A percentile compares a stretch with the other conserved stretches of the same genome.
These are phyloP conservation scores for zebrafish (Danio rerio) DNA, from an alignment of 2,113 vertebrate genomes.

Conservation along the genomic window GRCz12tu NC_133194.1:48515001-48515500, in stretches of 20 bases:
- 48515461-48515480: background rate
- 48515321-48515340: background rate
- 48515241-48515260: background rate
- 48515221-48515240: background rate
- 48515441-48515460: background rate
- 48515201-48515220: too few species aligned
- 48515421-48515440: background rate
- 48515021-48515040: too few species aligned
- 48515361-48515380: background rate
- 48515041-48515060: too few species aligned
- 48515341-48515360: background rate
- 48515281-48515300: background rate
- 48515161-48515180: too few species aligned
- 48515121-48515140: too few species aligned
- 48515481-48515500: background rate
- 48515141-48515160: too few species aligned
- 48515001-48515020: too few species aligned
- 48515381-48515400: background rate
- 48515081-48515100: too few species aligned
- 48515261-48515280: background rate
- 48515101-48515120: too few species aligned
- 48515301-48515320: background rate
- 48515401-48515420: background rate
- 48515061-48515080: too few species aligned
- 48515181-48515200: too few species aligned